Evolutionary conservation across 2,797 vertebrate genomes (phyloP), one percentile per base, ranked within the genome.

Genomic region (Pampus argenteus): DNA sequence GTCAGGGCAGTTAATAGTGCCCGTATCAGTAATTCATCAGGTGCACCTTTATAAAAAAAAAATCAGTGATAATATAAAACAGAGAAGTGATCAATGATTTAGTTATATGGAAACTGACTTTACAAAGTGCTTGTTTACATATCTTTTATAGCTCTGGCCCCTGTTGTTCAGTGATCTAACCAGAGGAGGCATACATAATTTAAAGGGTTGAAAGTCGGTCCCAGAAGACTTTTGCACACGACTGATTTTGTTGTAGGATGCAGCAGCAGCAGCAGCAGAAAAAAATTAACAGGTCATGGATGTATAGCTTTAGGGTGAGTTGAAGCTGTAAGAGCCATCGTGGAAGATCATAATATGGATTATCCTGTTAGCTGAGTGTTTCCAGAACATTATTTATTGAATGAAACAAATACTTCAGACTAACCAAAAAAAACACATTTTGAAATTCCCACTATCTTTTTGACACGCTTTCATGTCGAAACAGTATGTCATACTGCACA

Each of bases 371-470:
- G n/a, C n/a, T n/a, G n/a, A n/a, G n/a, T n/a, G n/a, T n/a, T n/a
- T n/a, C n/a, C n/a, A n/a, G n/a, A n/a, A n/a, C n/a, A n/a, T n/a
- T n/a, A n/a, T n/a, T n/a, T n/a, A n/a, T n/a, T n/a, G n/a, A 14
- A 40, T 25, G 34, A 49, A 45, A 10, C 1, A 31, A 25, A 49
- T 18, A 20, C 3, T 20, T 38, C 18, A 6, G 40, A 40, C 8
- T 20, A 14, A n/a, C 13, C 8, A 38, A 14, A n/a, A n/a, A n/a
- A n/a, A n/a, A n/a, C n/a, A 3, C 28, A 40, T 47, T 55, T 61
- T 2, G 11, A 71, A 18, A 58, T 56, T 57, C 28, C 11, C 9
- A 45, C 10, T 25, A 52, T 38, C 65, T 44, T 58, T 57, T 22
- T 55, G 6, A 54, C 28, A 34, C 22, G 23, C 50, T 56, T 64